Conservation (phyloP, 2,888 invertebrate genomes). For the Lasioglossum oenotherae region DNA sequence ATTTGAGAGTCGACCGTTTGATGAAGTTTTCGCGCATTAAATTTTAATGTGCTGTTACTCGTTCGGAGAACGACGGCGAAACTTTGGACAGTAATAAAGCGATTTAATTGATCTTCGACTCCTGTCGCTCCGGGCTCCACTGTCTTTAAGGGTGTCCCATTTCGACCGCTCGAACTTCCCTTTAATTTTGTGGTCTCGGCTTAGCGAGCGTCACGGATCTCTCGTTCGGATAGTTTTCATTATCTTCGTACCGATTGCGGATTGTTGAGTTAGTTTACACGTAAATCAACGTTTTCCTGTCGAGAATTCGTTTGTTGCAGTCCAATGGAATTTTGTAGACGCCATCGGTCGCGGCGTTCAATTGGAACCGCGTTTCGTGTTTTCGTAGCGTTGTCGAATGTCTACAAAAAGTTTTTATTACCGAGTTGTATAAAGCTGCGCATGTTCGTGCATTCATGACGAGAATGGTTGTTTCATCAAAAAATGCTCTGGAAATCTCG, state of each 20-base stretch:
- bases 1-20: background rate
- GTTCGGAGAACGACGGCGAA: background rate
- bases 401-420: background rate
- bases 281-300: background rate
- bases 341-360: too few relatives aligned
- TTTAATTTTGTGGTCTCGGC: background rate
- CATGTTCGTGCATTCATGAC: background rate
- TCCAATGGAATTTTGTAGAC: background rate
- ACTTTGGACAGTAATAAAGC: conserved; percentile 1
- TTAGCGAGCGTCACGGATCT: background rate
- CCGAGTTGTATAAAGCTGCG: background rate
- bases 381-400: background rate
- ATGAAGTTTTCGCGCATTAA: conserved; percentile 15
- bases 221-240: background rate
- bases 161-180: background rate
- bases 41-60: conserved; percentile 11
- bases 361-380: background rate
- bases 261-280: background rate
- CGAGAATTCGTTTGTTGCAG: background rate
- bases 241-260: background rate
- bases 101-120: conserved; percentile 13
- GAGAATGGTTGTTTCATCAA: too few relatives aligned
- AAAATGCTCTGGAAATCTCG: too few relatives aligned
- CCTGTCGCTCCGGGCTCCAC: background rate
- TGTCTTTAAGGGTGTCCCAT: background rate